Base-by-base conservation (phyloP, 2,888 invertebrate species). In the Furcula furcula region DNA sequence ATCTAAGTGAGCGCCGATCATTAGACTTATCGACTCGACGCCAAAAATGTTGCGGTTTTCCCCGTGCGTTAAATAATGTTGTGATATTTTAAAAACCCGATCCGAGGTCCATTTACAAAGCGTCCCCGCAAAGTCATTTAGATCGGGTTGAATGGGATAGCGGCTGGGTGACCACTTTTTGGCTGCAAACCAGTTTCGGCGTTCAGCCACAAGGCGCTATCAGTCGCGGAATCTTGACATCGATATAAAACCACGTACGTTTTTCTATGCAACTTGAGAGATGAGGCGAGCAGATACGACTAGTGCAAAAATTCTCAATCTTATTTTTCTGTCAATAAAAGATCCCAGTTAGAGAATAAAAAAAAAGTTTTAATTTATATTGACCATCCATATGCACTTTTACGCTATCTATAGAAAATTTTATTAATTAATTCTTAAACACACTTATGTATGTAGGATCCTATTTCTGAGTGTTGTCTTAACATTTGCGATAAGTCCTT, bases 101-200 rank as follows among this genome's bases (percentile, higher is more conserved):
- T 55, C 55, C 41, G 41, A 38, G 40, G 41, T 29, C 41, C 31
- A 43, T 50, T 48, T 53, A 58, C 49, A 65, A 68, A 66, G 65
- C 54, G 39, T 32, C 43, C 46, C 39, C 60, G 54, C 50, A 52
- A 49, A 62, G 59, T 64, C 55, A 65, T 73, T 55, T 50, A 45
- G 40, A 33, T 48, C 53, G 61, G 62, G 63, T 58, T 61, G 67
- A 67, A 70, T 76, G 68, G 69, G 66, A 65, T 68, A 69, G 68
- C 61, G 60, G 66, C 60, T 53, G 42, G 46, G 51, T 44, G 55
- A 59, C 53, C 61, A 62, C 46, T 70, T 76, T 76, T 72, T 65
- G 53, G 57, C 37, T 31, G 21, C 41, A 43, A 70, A 74, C 74
- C 67, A 50, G 74, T 76, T 76, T 70, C 65, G 68, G 70, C 57